Evolutionary conservation across 2,888 invertebrate species (phyloP).

Genomic region (Bellardia bayeri): DNA sequence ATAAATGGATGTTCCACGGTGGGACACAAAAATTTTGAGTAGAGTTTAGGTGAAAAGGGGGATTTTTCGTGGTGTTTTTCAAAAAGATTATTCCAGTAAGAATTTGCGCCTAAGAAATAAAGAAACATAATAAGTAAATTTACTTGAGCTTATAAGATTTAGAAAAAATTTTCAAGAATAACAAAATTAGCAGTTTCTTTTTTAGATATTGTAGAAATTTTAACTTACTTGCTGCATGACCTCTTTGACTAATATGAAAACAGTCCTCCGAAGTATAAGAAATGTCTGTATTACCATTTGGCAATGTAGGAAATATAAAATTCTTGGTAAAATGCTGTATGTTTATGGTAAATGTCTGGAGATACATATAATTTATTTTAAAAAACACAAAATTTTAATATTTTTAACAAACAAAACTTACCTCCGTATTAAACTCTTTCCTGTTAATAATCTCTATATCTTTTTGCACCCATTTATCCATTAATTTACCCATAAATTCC

Average conservation of each 20-base stretch:
- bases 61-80: conserved; percentile 85
- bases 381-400: not conserved
- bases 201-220: conserved; percentile 6
- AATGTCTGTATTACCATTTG: conserved; percentile 84
- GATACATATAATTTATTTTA: conserved; percentile 10
- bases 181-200: not conserved
- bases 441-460: conserved; percentile 85
- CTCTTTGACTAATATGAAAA: conserved; percentile 87
- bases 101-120: conserved; percentile 84
- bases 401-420: conserved; percentile 55
- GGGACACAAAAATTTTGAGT: conserved; percentile 81
- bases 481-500: conserved; percentile 84
- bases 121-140: not conserved
- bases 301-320: conserved; percentile 82
- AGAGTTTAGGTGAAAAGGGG: conserved; percentile 76
- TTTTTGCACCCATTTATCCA: conserved; percentile 85
- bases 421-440: conserved; percentile 82
- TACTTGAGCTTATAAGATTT: no score
- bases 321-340: conserved; percentile 85
- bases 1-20: conserved; percentile 80
- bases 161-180: no score
- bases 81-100: conserved; percentile 87
- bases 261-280: conserved; percentile 86
- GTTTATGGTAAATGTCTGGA: conserved; percentile 86
- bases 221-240: conserved; percentile 85